Base-by-base conservation (phyloP, 2,113 vertebrate species). In the Heterotilapia buettikoferi region DNA sequence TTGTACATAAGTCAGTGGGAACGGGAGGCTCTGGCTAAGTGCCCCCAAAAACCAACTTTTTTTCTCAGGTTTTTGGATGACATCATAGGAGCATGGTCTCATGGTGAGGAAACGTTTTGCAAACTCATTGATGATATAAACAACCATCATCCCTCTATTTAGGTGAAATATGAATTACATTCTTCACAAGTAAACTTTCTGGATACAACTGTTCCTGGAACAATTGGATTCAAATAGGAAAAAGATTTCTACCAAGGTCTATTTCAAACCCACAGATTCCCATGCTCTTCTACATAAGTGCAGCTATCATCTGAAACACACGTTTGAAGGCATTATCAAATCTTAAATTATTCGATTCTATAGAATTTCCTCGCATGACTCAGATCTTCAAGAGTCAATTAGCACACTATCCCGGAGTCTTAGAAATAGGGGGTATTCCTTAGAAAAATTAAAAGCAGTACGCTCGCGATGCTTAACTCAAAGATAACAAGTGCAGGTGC, bases 291-390 rank as follows among this genome's bases (percentile, higher is more conserved):
- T 53, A 53, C 50, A 53, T 3, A n/a, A 53, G 54, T 29, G 24
- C 13, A 59, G 3, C 24, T 59, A 2, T 59, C 56, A 59, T 59
- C 24, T 14, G 2, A 59, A 59, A 59, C 56, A 59, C 3, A 59
- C 2, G 2, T 59, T 16, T 59, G 3, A 16, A 59, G 56, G 24
- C 16, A 16, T 29, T 59, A 59, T 59, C 7, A 59, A 16, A 59
- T 0, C 56, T 29, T 13, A 59, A 59, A 59, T 1, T 9, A 5
- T 16, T 29, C 0, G 7, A 29, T 59, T 9, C 24, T 59, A 2
- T 29, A 59, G 2, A 16, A 16, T 59, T 29, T 59, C 24, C 56
- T 57, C 3, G 0, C 12, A 26, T 14, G 6, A 57, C 21, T 3
- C 4, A 26, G 4, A 57, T 26, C 12, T 26, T 57, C 21, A 26